Conservation (phyloP, 2,797 vertebrate species). For the Petrocephalus sullivani region DNA sequence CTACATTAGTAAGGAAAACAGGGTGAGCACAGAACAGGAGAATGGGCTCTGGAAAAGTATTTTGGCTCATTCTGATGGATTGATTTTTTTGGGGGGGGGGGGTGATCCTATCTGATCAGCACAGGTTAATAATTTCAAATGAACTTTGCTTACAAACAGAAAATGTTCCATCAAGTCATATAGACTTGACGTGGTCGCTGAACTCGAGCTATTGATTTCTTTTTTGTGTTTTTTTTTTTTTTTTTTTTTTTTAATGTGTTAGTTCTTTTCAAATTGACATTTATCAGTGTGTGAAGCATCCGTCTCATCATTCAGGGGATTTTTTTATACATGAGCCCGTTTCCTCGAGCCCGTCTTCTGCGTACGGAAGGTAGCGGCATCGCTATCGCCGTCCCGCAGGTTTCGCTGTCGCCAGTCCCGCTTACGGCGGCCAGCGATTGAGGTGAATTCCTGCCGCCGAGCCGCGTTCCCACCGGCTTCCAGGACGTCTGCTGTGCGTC, state of each 20-base stretch:
- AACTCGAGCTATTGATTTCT: background rate
- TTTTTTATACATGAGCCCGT: slow-evolving; percentile 16
- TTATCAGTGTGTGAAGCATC: background rate
- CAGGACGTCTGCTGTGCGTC: background rate
- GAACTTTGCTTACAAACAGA: slow-evolving; percentile 16
- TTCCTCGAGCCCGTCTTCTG: slow-evolving; percentile 45
- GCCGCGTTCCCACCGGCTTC: background rate
- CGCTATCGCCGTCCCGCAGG: slow-evolving; percentile 49
- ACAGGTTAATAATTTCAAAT: background rate
- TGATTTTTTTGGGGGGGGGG: background rate
- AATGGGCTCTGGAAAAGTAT: background rate
- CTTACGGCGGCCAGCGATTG: background rate
- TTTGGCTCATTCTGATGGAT: background rate
- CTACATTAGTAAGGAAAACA: background rate
- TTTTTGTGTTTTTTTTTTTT: background rate
- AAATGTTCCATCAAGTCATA: background rate
- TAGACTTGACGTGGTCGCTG: background rate
- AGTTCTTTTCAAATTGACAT: background rate
- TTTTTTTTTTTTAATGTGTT: slow-evolving; percentile 7
- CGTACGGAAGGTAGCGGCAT: slow-evolving; percentile 51
- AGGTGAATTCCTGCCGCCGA: background rate
- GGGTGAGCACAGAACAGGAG: background rate
- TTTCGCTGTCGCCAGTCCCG: slow-evolving; percentile 42
- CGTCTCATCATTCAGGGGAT: background rate
- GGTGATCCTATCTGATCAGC: background rate